phyloP scores from a whole-genome alignment of 2,888 invertebrate genomes.

The Diaprepes abbreviatus region DNA sequence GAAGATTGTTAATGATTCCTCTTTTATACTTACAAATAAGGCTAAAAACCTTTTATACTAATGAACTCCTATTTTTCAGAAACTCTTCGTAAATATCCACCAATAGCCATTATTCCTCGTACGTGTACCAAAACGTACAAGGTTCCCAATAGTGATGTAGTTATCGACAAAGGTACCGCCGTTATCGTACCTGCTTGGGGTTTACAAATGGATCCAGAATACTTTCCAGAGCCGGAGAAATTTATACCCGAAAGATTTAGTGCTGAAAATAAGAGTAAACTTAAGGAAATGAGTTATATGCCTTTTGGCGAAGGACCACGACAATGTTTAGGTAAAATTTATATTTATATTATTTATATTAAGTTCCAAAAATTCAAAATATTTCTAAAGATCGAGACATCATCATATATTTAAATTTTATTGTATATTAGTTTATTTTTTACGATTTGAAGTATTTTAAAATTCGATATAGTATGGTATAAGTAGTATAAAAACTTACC shows the following conservation, averaged over 20 bases:
- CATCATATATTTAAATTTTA: too few relatives aligned
- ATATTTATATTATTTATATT: too few relatives aligned
- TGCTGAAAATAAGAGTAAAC: constrained; percentile 26
- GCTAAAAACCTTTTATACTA: too few relatives aligned
- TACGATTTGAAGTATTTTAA: too few relatives aligned
- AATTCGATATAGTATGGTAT: too few relatives aligned
- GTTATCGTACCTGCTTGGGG: constrained; percentile 54
- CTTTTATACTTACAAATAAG: too few relatives aligned
- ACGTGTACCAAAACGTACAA: constrained; percentile 30
- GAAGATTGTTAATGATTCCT: too few relatives aligned
- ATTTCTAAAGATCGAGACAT: too few relatives aligned
- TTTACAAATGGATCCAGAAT: constrained; percentile 60
- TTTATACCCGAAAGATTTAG: constrained; percentile 66
- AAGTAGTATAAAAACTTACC: too few relatives aligned
- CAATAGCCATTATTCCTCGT: constrained; percentile 11
- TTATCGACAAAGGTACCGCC: constrained; percentile 27
- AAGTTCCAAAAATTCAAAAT: too few relatives aligned
- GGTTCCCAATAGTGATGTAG: constrained; percentile 24
- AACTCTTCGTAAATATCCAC: constrained; percentile 41
- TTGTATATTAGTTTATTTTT: too few relatives aligned
- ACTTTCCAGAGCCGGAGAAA: constrained; percentile 63
- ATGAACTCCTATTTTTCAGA: constrained; percentile 18
- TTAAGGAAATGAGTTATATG: constrained; percentile 25
- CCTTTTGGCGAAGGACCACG: constrained; percentile 45
- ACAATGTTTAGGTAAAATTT: constrained; percentile 33